A percentile compares a stretch with the other conserved stretches of the same genome.
These are phyloP conservation scores for Promerops cafer DNA, from an alignment of 2,113 vertebrate genomes.

Conservation along the genomic window DNA sequence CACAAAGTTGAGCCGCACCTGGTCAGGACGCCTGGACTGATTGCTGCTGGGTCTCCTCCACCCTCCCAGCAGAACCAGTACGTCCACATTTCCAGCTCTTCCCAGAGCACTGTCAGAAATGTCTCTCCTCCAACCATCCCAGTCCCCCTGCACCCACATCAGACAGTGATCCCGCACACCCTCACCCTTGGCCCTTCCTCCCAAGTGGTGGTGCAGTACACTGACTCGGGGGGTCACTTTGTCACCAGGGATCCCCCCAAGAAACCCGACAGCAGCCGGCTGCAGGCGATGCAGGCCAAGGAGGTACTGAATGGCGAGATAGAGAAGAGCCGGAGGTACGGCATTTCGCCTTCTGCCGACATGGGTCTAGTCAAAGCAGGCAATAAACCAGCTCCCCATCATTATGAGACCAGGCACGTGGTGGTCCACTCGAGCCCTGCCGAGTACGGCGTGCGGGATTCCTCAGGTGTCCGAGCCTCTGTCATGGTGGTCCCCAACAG, in stretches of 20 bases:
- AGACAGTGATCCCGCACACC: slow-evolving; percentile 83
- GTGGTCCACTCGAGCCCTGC: slow-evolving; percentile 78
- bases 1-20: slow-evolving; percentile 79
- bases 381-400: slow-evolving; percentile 77
- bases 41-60: slow-evolving; percentile 76
- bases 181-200: slow-evolving; percentile 83
- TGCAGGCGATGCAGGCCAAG: slow-evolving; percentile 76
- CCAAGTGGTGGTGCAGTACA: slow-evolving; percentile 88
- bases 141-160: slow-evolving; percentile 83
- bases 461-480: slow-evolving; percentile 81
- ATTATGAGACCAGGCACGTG: slow-evolving; percentile 87
- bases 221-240: slow-evolving; percentile 76
- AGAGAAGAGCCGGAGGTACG: slow-evolving; percentile 82
- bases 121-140: slow-evolving; percentile 81
- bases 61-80: slow-evolving; percentile 85
- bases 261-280: slow-evolving; percentile 78
- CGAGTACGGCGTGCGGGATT: slow-evolving; percentile 83
- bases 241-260: slow-evolving; percentile 72
- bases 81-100: slow-evolving; percentile 88
- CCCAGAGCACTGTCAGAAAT: slow-evolving; percentile 79
- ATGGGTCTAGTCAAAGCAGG: slow-evolving; percentile 74
- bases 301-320: slow-evolving; percentile 91
- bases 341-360: slow-evolving; percentile 62
- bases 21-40: slow-evolving; percentile 80
- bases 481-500: slow-evolving; percentile 92